A percentile compares a stretch with the other conserved stretches of the same genome.
Conservation (phyloP, 53 echinoderm and acorn worm species). For the Glandiceps talaboti region DNA sequence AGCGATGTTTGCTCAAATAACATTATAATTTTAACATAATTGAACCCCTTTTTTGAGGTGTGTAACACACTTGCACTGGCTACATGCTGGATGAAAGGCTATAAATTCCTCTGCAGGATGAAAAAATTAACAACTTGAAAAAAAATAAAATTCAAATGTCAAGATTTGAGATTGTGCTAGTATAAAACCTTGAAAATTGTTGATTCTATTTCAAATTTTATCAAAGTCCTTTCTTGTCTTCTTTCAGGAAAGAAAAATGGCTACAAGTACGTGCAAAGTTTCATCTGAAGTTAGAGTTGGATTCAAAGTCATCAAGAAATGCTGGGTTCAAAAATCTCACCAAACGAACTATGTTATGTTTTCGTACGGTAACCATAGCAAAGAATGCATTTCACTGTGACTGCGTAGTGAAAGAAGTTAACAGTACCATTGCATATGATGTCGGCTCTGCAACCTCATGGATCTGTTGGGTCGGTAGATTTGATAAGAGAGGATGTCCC, state of each 20-base stretch:
- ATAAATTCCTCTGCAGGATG: too few relatives aligned
- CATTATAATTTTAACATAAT: too few relatives aligned
- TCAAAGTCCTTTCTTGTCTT: neutral
- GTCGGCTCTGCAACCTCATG: slow-evolving; percentile 1
- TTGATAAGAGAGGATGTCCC: slow-evolving; percentile 6
- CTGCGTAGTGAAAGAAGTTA: neutral
- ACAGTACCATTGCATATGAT: slow-evolving; percentile 13
- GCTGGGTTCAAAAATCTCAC: neutral
- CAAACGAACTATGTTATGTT: neutral
- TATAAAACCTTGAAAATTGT: too few relatives aligned
- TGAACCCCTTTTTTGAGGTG: too few relatives aligned
- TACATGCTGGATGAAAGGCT: too few relatives aligned
- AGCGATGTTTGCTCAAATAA: too few relatives aligned
- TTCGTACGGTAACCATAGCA: neutral
- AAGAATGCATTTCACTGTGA: neutral
- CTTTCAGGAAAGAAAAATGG: slow-evolving; percentile 11
- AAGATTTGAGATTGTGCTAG: too few relatives aligned
- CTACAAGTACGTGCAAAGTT: neutral
- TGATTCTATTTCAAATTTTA: too few relatives aligned
- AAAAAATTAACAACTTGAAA: too few relatives aligned
- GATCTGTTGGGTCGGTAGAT: slow-evolving; percentile 7
- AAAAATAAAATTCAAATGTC: too few relatives aligned
- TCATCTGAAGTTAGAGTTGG: neutral
- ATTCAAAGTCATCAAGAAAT: neutral
- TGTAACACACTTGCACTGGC: too few relatives aligned